A percentile compares a stretch with the other conserved stretches of the same genome.
These are phyloP conservation scores for Xestia xanthographa DNA, from an alignment of 2,888 invertebrate species.

Conservation along the genomic window DNA sequence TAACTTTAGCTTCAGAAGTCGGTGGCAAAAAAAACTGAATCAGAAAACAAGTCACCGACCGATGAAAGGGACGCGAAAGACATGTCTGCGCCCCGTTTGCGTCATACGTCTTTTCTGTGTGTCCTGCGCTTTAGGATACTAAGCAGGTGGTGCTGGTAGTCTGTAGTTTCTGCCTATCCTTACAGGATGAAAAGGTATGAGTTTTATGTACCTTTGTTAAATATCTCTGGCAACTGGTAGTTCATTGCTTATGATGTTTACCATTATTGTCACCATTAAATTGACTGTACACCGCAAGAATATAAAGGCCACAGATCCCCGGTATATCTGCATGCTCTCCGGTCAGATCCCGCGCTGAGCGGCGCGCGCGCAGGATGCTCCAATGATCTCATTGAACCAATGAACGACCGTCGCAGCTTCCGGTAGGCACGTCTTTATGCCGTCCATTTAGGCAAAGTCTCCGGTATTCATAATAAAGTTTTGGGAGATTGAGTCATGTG, in stretches of 20 bases:
- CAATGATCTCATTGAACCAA: conserved; percentile 84
- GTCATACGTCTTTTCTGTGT: too few species aligned
- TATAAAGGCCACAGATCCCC: conserved; percentile 47
- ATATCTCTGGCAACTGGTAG: too few species aligned
- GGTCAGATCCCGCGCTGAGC: conserved; percentile 65
- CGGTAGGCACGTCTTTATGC: conserved; percentile 69
- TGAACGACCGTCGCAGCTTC: conserved; percentile 76
- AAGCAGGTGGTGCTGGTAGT: too few species aligned
- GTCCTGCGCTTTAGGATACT: too few species aligned
- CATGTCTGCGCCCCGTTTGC: too few species aligned
- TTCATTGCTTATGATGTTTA: neutral
- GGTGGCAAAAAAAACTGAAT: too few species aligned
- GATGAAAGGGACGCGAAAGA: too few species aligned
- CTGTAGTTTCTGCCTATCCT: too few species aligned
- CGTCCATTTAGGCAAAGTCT: conserved; percentile 58
- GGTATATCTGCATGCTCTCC: conserved; percentile 60
- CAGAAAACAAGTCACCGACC: too few species aligned
- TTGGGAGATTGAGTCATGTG: conserved; percentile 57
- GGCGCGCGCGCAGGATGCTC: conserved; percentile 76
- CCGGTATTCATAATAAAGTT: conserved; percentile 61
- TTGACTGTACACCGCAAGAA: conserved; percentile 2
- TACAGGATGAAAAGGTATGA: too few species aligned
- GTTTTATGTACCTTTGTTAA: too few species aligned
- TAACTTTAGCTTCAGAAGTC: too few species aligned
- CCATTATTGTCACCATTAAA: neutral